Percentiles rank a stretch among this genome's conserved stretches.
These are phyloP conservation scores for Oreohelix idahoensis DNA, from an alignment of 1,140 invertebrate genomes.

Conservation along the genomic window DNA sequence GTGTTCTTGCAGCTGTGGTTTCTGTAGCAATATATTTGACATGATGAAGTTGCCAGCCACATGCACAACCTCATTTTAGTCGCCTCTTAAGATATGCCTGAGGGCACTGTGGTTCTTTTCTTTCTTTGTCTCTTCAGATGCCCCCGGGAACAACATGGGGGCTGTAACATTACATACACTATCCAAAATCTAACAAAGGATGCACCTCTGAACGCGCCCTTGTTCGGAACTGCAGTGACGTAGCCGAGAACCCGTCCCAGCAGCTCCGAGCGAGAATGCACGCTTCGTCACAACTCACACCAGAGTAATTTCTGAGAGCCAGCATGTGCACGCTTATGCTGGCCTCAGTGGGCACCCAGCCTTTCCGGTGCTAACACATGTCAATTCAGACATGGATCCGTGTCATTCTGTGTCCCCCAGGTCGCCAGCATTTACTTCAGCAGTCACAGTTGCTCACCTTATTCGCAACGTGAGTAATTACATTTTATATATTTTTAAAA, in stretches of 20 bases:
- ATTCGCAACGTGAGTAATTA: constrained; percentile 40
- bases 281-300: not conserved
- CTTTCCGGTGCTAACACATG: constrained; percentile 30
- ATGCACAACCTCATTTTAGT: too few species aligned
- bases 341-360: constrained; percentile 36
- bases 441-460: constrained; percentile 34
- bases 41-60: too few species aligned
- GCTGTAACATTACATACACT: not conserved
- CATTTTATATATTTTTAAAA: not conserved
- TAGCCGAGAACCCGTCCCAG: not conserved
- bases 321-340: constrained; percentile 19
- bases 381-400: constrained; percentile 34
- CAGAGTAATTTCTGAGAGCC: constrained; percentile 28
- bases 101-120: too few species aligned
- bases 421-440: constrained; percentile 40
- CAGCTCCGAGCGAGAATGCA: not conserved
- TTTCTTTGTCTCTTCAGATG: too few species aligned
- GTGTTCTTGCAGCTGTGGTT: too few species aligned
- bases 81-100: too few species aligned
- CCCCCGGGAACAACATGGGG: too few species aligned
- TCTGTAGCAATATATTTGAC: too few species aligned
- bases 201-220: not conserved
- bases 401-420: constrained; percentile 42
- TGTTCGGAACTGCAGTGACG: not conserved
- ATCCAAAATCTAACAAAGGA: not conserved